Evolutionary conservation across 2,113 vertebrate genomes (phyloP).

Genomic region (Podilymbus podiceps): DNA sequence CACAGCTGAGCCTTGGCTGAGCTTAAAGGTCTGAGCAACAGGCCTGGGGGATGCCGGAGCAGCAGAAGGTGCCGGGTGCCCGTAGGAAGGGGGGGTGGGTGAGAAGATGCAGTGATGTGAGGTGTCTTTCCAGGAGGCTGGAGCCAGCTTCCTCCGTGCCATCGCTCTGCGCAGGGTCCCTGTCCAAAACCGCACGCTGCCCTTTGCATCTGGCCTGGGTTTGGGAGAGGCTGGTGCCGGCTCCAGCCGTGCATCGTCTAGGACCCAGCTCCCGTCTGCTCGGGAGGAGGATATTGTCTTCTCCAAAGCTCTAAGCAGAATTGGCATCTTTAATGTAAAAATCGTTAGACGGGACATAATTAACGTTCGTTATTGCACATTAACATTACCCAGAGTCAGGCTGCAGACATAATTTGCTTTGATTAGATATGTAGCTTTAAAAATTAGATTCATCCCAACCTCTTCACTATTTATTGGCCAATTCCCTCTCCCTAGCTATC

Average conservation of each 20-base stretch:
- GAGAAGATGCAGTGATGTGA: background rate
- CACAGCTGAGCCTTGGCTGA: background rate
- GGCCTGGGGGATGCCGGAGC: background rate
- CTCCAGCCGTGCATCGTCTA: fast-evolving
- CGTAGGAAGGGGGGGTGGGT: background rate
- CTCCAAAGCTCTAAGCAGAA: slow-evolving; percentile 15
- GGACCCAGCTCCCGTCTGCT: background rate
- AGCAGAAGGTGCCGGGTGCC: background rate
- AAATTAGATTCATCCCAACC: slow-evolving; percentile 52
- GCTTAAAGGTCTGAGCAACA: background rate
- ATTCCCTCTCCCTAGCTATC: background rate
- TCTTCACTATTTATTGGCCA: background rate
- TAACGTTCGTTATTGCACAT: slow-evolving; percentile 20
- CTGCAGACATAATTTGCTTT: slow-evolving; percentile 32
- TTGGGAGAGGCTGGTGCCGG: background rate
- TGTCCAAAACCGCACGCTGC: background rate
- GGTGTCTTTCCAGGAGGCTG: background rate
- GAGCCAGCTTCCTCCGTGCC: background rate
- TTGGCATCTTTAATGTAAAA: slow-evolving; percentile 31
- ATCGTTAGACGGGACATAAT: slow-evolving; percentile 19
- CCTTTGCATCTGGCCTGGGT: fast-evolving
- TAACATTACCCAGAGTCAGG: slow-evolving; percentile 55
- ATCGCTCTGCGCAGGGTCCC: fast-evolving
- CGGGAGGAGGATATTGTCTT: background rate
- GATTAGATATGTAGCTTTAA: slow-evolving; percentile 40